A percentile compares a stretch with the other conserved stretches of the same genome.
phyloP scores from a whole-genome alignment of 1,140 invertebrate species.

The Achroia grisella region DNA sequence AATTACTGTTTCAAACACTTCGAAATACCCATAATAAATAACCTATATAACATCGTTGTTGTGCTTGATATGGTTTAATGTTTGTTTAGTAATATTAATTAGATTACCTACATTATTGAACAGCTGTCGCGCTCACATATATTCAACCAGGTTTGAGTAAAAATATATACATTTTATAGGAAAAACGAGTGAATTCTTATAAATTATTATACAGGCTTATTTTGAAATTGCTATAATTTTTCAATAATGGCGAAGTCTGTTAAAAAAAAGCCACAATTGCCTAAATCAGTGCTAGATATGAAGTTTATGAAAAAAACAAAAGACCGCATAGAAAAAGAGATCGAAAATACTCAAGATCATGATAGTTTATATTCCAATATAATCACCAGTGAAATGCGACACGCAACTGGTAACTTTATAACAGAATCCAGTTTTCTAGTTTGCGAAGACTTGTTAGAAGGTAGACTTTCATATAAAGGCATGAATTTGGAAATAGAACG shows the following conservation, averaged over 20 bases:
- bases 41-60: too few species aligned
- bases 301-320: slow-evolving; percentile 95
- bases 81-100: too few species aligned
- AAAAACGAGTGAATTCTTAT: too few species aligned
- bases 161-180: too few species aligned
- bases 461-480: slow-evolving; percentile 88
- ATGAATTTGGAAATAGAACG: slow-evolving; percentile 92
- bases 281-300: slow-evolving; percentile 84
- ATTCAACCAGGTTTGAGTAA: too few species aligned
- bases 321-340: slow-evolving; percentile 84
- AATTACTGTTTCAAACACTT: too few species aligned
- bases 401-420: slow-evolving; percentile 78
- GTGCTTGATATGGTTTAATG: too few species aligned
- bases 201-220: too few species aligned
- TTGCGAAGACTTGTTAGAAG: slow-evolving; percentile 85
- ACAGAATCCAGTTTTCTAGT: slow-evolving; percentile 84
- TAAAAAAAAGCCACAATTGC: slow-evolving; percentile 69
- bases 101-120: too few species aligned
- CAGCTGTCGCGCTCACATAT: too few species aligned
- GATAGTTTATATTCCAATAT: slow-evolving; percentile 78
- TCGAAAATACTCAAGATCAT: slow-evolving; percentile 82
- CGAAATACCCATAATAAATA: too few species aligned
- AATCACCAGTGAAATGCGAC: slow-evolving; percentile 76
- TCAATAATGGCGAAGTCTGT: slow-evolving; percentile 11
- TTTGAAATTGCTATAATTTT: too few species aligned